These are phyloP conservation scores for Phyllotis vaccarum DNA, from an alignment of 2,797 vertebrate genomes.

Conservation along the genomic window DNA sequence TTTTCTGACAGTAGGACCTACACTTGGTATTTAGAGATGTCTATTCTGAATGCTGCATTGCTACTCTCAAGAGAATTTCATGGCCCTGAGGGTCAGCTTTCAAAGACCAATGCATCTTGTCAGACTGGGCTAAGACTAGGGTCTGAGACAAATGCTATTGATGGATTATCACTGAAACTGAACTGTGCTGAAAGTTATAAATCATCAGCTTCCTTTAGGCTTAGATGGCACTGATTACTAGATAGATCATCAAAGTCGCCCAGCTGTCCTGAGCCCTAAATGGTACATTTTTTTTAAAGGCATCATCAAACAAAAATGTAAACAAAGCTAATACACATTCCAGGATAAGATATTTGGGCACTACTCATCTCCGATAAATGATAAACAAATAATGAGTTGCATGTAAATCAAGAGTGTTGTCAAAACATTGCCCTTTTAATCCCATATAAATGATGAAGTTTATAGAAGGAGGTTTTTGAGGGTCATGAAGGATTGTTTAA, in stretches of 20 bases:
- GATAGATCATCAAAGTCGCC: conserved; percentile 78
- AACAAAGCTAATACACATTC: conserved; percentile 77
- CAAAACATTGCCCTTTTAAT: conserved; percentile 89
- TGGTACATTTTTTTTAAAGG: conserved; percentile 65
- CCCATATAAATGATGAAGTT: conserved; percentile 88
- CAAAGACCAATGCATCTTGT: conserved; percentile 66
- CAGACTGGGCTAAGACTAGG: conserved; percentile 8
- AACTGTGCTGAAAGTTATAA: conserved; percentile 78
- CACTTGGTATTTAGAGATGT: neutral
- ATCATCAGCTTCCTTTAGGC: conserved; percentile 66
- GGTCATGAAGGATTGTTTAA: conserved; percentile 86
- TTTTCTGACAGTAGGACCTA: neutral
- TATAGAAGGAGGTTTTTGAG: conserved; percentile 85
- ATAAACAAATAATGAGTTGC: conserved; percentile 85
- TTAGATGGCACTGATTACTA: conserved; percentile 69
- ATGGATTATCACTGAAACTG: conserved; percentile 77
- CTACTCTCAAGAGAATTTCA: conserved; percentile 11
- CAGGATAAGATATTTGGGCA: conserved; percentile 80
- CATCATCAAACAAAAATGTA: conserved; percentile 82
- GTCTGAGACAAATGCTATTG: conserved; percentile 78
- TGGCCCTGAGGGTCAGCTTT: conserved; percentile 65
- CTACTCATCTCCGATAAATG: conserved; percentile 85
- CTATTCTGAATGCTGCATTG: neutral
- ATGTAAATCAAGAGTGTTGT: conserved; percentile 86
- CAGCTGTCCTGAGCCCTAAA: conserved; percentile 77